Base-by-base conservation (phyloP, 2,113 vertebrate species). In the Calonectris borealis region DNA sequence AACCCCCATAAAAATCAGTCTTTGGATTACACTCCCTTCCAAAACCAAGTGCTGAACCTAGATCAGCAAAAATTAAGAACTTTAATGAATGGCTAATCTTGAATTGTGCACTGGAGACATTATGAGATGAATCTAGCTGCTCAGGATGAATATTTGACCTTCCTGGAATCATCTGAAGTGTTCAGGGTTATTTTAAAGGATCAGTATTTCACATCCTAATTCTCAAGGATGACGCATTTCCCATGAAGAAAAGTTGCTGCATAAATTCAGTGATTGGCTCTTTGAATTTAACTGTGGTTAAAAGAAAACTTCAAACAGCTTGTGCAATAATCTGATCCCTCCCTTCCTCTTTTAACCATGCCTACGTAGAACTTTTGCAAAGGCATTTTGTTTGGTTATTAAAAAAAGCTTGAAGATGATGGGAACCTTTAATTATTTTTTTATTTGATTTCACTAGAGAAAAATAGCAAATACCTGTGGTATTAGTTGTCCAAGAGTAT, bases 341-440 rank as follows among this genome's bases (percentile, higher is more conserved):
- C 76, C 68, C 17, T 69, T 90, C 34, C 40, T 73, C 29, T 76
- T 82, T 76, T 75, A 93, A 81, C 48, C 16, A 49, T 55, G 34
- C 31, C 40, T 61, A 60, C 0, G 1, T 11, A 88, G 51, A 91
- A 57, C 25, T 89, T 89, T 10, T 88, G 29, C 24, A 34, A 71
- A 68, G 69, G 22, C 15, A 24, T 34, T 94, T 83, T 46, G 5
- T 80, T 93, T 80, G 19, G 52, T 83, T 42, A 40, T 92, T 86
- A 52, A 78, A 85, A 62, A 88, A 76, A 57, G 3, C 18, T 51
- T 78, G 71, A 88, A 38, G 44, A 44, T 73, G 9, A 88, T 64
- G 62, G 19, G 55, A 96, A 66, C 21, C 12, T 90, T 94, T 92
- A 94, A 89, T 91, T 91, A 96, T 9, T 92, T 89, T 94, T 95